A percentile compares a stretch with the other conserved stretches of the same genome.
phyloP scores from a whole-genome alignment of 2,888 invertebrate species.

The Silvanus unidentatus region DNA sequence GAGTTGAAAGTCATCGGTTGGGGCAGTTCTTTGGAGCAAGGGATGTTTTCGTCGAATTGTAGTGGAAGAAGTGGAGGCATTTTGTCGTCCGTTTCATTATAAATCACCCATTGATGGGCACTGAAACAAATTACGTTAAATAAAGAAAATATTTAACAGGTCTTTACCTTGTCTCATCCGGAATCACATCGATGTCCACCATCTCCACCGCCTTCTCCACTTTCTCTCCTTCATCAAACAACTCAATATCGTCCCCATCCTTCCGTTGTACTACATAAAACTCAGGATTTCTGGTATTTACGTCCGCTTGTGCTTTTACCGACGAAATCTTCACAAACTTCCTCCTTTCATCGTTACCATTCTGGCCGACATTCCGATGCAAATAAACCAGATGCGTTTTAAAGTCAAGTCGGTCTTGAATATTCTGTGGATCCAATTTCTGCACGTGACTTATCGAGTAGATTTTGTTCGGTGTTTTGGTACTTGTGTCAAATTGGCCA shows the following conservation, averaged over 20 bases:
- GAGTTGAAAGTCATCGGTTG: constrained; percentile 17
- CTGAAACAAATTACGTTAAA: constrained; percentile 9
- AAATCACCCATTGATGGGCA: constrained; percentile 20
- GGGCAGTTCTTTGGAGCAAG: constrained; percentile 26
- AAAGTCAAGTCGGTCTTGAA: constrained; percentile 30
- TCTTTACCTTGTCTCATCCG: constrained; percentile 23
- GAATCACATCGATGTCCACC: constrained; percentile 25
- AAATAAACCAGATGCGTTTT: constrained; percentile 18
- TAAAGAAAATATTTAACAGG: background rate
- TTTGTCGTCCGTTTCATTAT: constrained; percentile 23
- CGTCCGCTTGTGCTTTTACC: constrained; percentile 20
- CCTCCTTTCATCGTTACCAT: constrained; percentile 13
- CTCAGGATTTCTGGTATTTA: constrained; percentile 14
- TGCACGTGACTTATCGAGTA: constrained; percentile 19
- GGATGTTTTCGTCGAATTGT: constrained; percentile 17
- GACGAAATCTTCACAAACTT: constrained; percentile 29
- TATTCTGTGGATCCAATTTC: constrained; percentile 15
- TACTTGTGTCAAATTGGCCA: constrained; percentile 8
- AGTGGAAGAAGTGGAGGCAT: constrained; percentile 16
- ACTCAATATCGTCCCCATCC: constrained; percentile 22
- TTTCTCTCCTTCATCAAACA: constrained; percentile 3
- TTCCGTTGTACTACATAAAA: constrained; percentile 18
- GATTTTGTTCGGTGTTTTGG: constrained; percentile 1
- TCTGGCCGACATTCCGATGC: constrained; percentile 4
- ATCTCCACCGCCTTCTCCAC: constrained; percentile 15